Conservation (phyloP, 2,888 invertebrate species). For the Patella ulyssiponensis region DNA sequence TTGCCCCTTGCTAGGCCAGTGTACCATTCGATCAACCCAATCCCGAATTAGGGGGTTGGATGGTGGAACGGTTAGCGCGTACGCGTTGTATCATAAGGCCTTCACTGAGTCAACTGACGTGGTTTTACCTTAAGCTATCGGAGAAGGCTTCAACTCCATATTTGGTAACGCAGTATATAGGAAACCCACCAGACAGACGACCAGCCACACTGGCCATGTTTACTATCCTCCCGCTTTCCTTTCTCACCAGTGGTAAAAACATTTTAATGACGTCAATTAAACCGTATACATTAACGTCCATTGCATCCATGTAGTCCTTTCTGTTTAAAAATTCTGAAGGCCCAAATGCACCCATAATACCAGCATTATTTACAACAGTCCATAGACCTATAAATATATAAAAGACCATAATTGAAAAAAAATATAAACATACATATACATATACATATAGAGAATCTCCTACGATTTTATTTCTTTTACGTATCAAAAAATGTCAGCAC, state of each 20-base stretch:
- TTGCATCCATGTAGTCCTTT: slow-evolving; percentile 53
- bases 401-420: too few relatives aligned
- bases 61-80: too few relatives aligned
- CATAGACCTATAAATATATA: neutral
- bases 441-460: too few relatives aligned
- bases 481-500: too few relatives aligned
- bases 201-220: slow-evolving; percentile 52
- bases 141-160: slow-evolving; percentile 51
- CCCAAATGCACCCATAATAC: slow-evolving; percentile 41
- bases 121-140: slow-evolving; percentile 23
- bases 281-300: slow-evolving; percentile 62
- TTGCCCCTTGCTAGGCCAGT: too few relatives aligned
- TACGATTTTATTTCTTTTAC: too few relatives aligned
- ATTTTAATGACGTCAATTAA: slow-evolving; percentile 8
- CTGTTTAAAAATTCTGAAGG: slow-evolving; percentile 61
- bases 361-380: slow-evolving; percentile 3
- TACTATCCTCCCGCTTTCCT: slow-evolving; percentile 46
- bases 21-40: too few relatives aligned
- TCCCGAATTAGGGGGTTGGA: too few relatives aligned
- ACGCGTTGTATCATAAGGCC: too few relatives aligned
- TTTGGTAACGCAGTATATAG: slow-evolving; percentile 53
- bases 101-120: too few relatives aligned
- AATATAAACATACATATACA: too few relatives aligned
- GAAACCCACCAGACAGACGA: slow-evolving; percentile 40
- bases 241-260: slow-evolving; percentile 50